Evolutionary conservation across 2,113 vertebrate genomes (phyloP), one percentile per base, ranked within the genome.

Genomic region (Siniperca knerii): DNA sequence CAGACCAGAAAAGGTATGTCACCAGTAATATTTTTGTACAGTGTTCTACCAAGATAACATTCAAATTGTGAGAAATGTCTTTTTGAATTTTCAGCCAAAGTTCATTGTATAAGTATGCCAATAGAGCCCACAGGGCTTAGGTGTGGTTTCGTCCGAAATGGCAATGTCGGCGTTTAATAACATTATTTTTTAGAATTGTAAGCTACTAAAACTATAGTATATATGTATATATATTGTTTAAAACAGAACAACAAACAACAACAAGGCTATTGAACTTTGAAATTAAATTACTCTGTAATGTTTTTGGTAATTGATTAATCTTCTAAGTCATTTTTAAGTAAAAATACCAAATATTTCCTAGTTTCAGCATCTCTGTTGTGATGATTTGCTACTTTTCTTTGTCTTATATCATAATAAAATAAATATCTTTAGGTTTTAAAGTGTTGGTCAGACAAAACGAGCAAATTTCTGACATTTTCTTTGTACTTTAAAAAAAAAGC

Each of bases 1-100:
- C 62, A 70, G 58, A 55, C 50, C 66, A 75, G 37, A 73, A 66
- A 50, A 64, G 57, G 23, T 74, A 18, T 78, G 50, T 66, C 82
- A 40, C 48, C 23, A 21, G 20, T 79, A 12, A 75, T 62, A 70
- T 54, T 50, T 81, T 54, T 40, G 13, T 46, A 35, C 11, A 37
- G 35, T 65, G 20, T 40, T 82, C 29, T 62, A 44, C 73, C 65
- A 79, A 71, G 66, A 50, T 57, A 2, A 18, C 79, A 33, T 58
- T 76, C 18, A 75, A 21, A 85, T 66, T 50, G 2, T 46, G 25
- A 69, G 12, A 74, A 65, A n/a, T 48, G 20, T 50, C 64, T 76
- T 72, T 76, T 16, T 29, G 29, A 25, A 61, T 81, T 66, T 46
- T 40, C 23, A 65, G 33, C 9, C 25, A 15, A 12, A 10, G 29